Evolutionary conservation across 2,888 invertebrate genomes (phyloP).

Genomic region (Drosophila phalerata): DNA sequence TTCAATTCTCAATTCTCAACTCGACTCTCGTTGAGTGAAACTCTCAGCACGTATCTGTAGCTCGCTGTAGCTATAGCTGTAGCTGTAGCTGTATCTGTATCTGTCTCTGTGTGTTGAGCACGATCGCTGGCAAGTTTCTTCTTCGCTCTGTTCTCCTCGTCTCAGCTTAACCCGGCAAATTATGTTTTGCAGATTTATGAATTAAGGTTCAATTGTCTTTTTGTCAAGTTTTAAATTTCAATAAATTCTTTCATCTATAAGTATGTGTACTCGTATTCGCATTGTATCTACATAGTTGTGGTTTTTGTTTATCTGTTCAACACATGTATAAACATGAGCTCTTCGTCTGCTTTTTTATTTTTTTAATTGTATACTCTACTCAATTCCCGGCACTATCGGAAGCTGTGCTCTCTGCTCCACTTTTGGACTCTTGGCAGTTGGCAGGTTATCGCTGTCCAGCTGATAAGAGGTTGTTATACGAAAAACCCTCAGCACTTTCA

Average conservation of each 20-base stretch:
- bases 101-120: constrained; percentile 35
- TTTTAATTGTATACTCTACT: not conserved
- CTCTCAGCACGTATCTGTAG: constrained; percentile 51
- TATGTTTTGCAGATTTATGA: constrained; percentile 43
- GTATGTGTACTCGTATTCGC: constrained; percentile 5
- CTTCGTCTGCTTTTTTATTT: not conserved
- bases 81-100: constrained; percentile 13
- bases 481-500: constrained; percentile 62
- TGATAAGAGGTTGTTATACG: constrained; percentile 81
- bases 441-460: constrained; percentile 75
- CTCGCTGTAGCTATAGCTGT: constrained; percentile 16
- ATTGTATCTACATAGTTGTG: constrained; percentile 2
- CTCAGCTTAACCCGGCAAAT: constrained; percentile 40
- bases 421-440: constrained; percentile 53
- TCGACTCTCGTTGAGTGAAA: constrained; percentile 68
- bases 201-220: constrained; percentile 47
- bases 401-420: constrained; percentile 59
- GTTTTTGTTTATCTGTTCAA: constrained; percentile 15
- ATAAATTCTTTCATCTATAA: not conserved
- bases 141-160: not conserved
- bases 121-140: constrained; percentile 38
- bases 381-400: constrained; percentile 49
- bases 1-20: not conserved
- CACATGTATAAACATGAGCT: constrained; percentile 15
- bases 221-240: constrained; percentile 35